Base-by-base conservation (phyloP, 1,140 invertebrate species). In the Acromyrmex heyeri region DNA sequence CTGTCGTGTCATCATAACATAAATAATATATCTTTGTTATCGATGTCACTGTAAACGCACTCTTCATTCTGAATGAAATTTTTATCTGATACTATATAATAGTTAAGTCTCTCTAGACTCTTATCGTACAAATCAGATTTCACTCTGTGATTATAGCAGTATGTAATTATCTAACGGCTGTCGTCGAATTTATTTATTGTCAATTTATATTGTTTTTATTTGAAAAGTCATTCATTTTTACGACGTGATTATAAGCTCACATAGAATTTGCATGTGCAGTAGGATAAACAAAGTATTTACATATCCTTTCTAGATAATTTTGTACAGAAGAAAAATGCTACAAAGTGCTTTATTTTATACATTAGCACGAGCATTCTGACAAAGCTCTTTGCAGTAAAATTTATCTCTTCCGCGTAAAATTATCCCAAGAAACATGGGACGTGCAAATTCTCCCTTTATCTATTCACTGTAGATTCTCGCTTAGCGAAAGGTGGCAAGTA, bases 131-230 rank as follows among this genome's bases (percentile, higher is more conserved):
- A 73, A 21, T 73, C 38, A 57, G 18, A 34, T 30, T 83, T 30
- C 55, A 75, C 14, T 83, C 55, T 38, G 34, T 44, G 55, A 73
- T 50, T 73, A 73, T 8, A 70, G 24, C 12, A 34, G 12, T 79
- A 61, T 44, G 38, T 44, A 44, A 44, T 73, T 83, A 83, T 73
- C 79, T 83, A 83, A 83, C 79, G 79, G 55, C 69, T 83, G 79
- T 73, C 79, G 69, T 83, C 55, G 1, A 83, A 34, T 50, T 72
- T 30, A 59, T 44, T 73, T 61, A 61, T 62, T 48, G 8, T 1
- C 16, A 34, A 24, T 70, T 81, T 69, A 50, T n/a, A 64, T 73
- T 38, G 55, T 73, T 79, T 24, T 30, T 38, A 27, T n/a, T 73
- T 34, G n/a, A 73, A 57, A 50, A 70, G 44, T 55, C 57, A n/a